phyloP scores from a whole-genome alignment of 92 coral and sea anemone genomes.

The Montipora capitata region DNA sequence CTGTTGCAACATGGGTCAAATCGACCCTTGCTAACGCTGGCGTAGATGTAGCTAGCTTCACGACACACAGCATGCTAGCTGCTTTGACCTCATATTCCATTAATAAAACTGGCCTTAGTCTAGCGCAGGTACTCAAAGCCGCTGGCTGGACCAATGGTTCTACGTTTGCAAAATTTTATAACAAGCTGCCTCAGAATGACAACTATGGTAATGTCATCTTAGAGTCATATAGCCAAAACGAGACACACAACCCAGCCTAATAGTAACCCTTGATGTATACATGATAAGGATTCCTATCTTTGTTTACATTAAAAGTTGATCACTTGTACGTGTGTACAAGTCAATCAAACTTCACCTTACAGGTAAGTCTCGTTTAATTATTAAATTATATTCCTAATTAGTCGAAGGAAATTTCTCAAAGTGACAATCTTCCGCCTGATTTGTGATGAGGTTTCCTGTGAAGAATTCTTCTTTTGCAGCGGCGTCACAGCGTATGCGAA shows the following conservation, averaged over 20 bases:
- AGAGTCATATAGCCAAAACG: constrained; percentile 16
- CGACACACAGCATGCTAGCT: background rate
- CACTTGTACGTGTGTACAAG: background rate
- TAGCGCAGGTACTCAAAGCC: constrained; percentile 44
- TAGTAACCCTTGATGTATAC: background rate
- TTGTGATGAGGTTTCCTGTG: no score
- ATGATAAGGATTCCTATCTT: background rate
- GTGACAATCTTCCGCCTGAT: no score
- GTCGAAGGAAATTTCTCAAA: no score
- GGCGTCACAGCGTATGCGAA: no score
- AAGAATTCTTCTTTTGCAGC: no score
- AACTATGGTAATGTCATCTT: background rate
- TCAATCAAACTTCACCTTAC: no score
- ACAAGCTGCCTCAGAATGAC: constrained; percentile 13
- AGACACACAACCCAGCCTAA: background rate
- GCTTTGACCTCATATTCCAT: constrained; percentile 29
- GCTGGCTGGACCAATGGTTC: constrained; percentile 44
- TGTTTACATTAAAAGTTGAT: constrained; percentile 13
- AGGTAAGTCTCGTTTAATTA: no score
- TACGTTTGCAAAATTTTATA: constrained; percentile 57
- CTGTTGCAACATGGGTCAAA: constrained; percentile 24
- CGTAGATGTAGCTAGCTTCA: constrained; percentile 38
- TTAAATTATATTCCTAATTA: background rate
- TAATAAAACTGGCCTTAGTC: constrained; percentile 1
- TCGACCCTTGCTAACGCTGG: constrained; percentile 48